Conservation (phyloP, 2,888 invertebrate species). For the Polydrusus tereticollis region DNA sequence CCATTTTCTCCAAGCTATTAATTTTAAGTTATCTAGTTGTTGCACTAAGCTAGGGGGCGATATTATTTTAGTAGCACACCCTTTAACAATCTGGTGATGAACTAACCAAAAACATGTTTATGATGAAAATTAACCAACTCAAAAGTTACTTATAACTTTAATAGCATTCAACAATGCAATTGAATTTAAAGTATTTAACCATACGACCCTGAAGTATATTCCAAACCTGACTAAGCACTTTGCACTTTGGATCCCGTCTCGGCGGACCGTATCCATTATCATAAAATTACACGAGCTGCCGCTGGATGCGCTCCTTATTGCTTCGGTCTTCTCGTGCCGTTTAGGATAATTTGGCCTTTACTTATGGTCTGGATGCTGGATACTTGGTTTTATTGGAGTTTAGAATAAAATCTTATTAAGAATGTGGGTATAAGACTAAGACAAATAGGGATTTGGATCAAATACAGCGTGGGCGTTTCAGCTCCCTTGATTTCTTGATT, state of each 20-base stretch:
- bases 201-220: constrained; percentile 35
- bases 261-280: constrained; percentile 36
- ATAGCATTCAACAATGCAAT: not conserved
- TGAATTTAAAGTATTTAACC: not conserved
- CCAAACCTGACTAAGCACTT: constrained; percentile 41
- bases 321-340: constrained; percentile 30
- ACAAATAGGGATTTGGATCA: too few relatives aligned
- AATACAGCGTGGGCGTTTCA: too few relatives aligned
- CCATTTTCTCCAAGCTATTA: too few relatives aligned
- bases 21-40: too few relatives aligned
- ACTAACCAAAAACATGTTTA: not conserved
- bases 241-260: constrained; percentile 26
- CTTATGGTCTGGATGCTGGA: not conserved
- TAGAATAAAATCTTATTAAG: not conserved
- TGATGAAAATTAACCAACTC: not conserved
- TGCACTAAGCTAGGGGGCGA: too few relatives aligned
- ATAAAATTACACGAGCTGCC: constrained; percentile 37
- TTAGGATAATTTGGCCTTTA: constrained; percentile 17
- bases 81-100: too few relatives aligned
- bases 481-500: too few relatives aligned
- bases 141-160: not conserved
- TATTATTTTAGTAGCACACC: too few relatives aligned
- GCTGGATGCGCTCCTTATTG: constrained; percentile 22
- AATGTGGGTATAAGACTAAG: too few relatives aligned
- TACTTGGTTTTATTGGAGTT: not conserved